Conservation (phyloP, 2,797 vertebrate genomes). For the Champsocephalus gunnari region DNA sequence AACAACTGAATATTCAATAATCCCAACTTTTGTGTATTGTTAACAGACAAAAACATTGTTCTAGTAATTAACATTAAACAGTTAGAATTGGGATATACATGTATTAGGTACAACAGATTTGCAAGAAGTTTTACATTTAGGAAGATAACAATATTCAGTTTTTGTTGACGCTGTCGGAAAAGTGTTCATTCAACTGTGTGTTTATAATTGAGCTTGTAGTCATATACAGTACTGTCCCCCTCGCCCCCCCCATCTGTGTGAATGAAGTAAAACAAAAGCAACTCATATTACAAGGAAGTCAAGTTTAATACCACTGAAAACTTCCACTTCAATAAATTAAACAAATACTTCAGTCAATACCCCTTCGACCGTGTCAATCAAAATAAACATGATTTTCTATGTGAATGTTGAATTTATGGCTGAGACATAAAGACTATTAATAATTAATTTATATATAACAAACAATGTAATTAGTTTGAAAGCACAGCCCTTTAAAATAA, state of each 20-base stretch:
- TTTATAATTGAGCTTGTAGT: too few species aligned
- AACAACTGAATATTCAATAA: too few species aligned
- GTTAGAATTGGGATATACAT: background rate
- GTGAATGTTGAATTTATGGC: background rate
- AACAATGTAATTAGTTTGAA: background rate
- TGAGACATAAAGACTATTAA: background rate
- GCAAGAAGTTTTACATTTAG: background rate
- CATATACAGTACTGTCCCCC: too few species aligned
- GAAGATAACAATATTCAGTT: background rate
- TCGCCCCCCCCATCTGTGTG: background rate
- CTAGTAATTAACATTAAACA: constrained; percentile 1
- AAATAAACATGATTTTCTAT: background rate
- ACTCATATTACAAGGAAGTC: background rate
- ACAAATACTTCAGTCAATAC: background rate
- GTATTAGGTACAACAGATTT: background rate
- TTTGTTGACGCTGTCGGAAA: background rate
- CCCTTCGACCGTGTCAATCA: background rate
- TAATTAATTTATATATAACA: background rate
- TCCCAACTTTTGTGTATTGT: background rate
- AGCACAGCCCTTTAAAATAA: background rate
- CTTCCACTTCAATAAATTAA: background rate
- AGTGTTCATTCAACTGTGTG: too few species aligned
- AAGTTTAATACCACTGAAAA: background rate
- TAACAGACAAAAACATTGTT: background rate
- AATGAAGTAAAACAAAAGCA: background rate